Base-by-base conservation (phyloP, 2,797 vertebrate species). In the Discoglossus pictus region DNA sequence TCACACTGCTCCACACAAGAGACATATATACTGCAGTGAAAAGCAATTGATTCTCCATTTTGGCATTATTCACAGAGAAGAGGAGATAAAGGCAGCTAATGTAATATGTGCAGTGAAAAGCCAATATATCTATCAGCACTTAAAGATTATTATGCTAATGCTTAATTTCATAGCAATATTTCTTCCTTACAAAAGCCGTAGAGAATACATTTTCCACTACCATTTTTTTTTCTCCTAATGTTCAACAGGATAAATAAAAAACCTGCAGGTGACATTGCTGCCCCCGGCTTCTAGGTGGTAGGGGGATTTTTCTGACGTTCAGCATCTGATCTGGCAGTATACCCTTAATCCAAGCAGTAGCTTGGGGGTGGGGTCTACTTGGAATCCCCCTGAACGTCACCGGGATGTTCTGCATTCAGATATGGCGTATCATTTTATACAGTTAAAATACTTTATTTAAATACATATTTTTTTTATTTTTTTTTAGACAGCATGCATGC, bases 271-370 rank as follows among this genome's bases (percentile, higher is more conserved):
- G n/a, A n/a, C n/a, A n/a, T n/a, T n/a, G n/a, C n/a, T n/a, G n/a
- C n/a, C n/a, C n/a, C n/a, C n/a, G n/a, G n/a, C n/a, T n/a, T n/a
- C n/a, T n/a, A n/a, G n/a, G n/a, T n/a, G n/a, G n/a, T n/a, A 23
- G 1, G 23, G 11, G 1, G 4, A 8, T 2, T 55, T 9, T 18
- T 40, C 11, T 40, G 27, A 24, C 7, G 48, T 18, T 73, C 61
- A 74, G 12, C 4, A 61, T 64, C 12, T 54, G 40, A 72, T 44
- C 1, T 53, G 39, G 23, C 24, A 77, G 60, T 52, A 52, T 59
- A 21, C 61, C 48, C 18, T 73, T 15, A 1, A 1, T 25, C 25
- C 62, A 7, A 36, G 16, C 35, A 44, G 54, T 21, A 66, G 15
- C 7, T 5, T 47, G 3, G 39, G 66, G 43, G 13, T 6, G 42